A percentile compares a stretch with the other conserved stretches of the same genome.
phyloP scores from a whole-genome alignment of 23 tunicate genomes.

The Ascidia mentula region DNA sequence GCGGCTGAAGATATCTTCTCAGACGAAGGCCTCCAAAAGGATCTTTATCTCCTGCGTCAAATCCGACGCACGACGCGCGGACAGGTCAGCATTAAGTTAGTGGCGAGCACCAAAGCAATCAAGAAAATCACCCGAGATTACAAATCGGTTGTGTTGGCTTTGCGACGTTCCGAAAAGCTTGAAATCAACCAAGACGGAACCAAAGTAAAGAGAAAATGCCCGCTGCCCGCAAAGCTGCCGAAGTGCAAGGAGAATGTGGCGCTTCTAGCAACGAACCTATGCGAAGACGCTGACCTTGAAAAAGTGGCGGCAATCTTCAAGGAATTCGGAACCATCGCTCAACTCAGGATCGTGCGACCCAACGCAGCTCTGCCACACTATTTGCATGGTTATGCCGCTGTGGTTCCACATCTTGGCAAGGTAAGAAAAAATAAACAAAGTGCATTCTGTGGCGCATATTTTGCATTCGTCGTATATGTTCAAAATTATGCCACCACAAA shows the following conservation, averaged over 20 bases:
- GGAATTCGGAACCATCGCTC: conserved; percentile 53
- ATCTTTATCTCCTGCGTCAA: conserved; percentile 54
- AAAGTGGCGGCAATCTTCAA: conserved; percentile 30
- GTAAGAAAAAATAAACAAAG: conserved; percentile 36
- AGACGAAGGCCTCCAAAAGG: conserved; percentile 26
- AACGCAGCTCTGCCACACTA: conserved; percentile 42
- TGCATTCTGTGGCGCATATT: too few species aligned
- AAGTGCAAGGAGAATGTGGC: conserved; percentile 16
- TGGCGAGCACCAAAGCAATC: conserved; percentile 42
- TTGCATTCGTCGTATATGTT: too few species aligned
- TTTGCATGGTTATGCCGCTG: conserved; percentile 49
- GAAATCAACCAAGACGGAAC: conserved; percentile 41
- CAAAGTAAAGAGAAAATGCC: conserved; percentile 34
- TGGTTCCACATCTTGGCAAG: conserved; percentile 52
- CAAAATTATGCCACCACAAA: too few species aligned
- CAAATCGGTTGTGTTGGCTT: conserved; percentile 38
- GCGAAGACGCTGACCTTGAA: conserved; percentile 36
- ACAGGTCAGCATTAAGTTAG: conserved; percentile 48
- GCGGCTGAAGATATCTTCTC: conserved; percentile 40
- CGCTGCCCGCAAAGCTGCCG: conserved; percentile 15
- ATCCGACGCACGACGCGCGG: conserved; percentile 45
- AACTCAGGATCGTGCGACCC: conserved; percentile 53
- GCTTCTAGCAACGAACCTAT: conserved; percentile 23
- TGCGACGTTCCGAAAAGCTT: conserved; percentile 26
- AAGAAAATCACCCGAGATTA: conserved; percentile 33